Evolutionary conservation across 64 coral and sea anemone genomes (phyloP), one percentile per base, ranked within the genome.

Genomic region (Acropora yongei): DNA sequence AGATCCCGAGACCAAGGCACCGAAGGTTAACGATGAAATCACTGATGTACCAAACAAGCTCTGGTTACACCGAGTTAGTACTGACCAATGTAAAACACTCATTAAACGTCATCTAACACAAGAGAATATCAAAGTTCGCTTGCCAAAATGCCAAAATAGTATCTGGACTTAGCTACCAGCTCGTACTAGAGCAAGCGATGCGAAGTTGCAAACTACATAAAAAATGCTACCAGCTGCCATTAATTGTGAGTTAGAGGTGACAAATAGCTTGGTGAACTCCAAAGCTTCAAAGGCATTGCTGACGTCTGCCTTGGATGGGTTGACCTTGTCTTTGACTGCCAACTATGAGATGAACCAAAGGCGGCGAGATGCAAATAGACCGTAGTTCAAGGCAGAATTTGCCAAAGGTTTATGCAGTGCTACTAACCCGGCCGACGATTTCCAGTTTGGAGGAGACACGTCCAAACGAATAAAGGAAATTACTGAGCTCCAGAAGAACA

Each of bases 291-390:
- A 93, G 66, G 68, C 88, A 4, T 46, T 76, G 53, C 45, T 93
- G 9, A 88, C 91, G 14, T 41, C 92, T 43, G 71, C 20, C 58
- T 81, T 93, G 46, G 92, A 88, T 88, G 77, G 92, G 46, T 53
- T 93, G 16, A 88, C 92, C 7, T 53, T 93, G 78, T 48, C 74
- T 50, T 67, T 93, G 53, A 93, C 91, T 18, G 83, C 83, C 39
- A 93, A 88, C 47, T 93, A 88, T 80, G 85, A 93, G 49, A 40
- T 88, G 11, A 93, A 93, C 61, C 85, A 73, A 57, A 88, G 86
- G 41, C 72, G 85, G 49, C 45, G 86, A 69, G 83, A 93, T 46
- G 84, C 83, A 41, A 88, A 88, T 3, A 93, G 69, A 73, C 91
- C 91, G 48, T 75, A 93, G 68, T 93, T 93, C 57, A 57, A 53